Percentiles rank a stretch among this genome's conserved stretches.
phyloP scores from a whole-genome alignment of 2,888 invertebrate genomes.

The Acrobasis consociella region DNA sequence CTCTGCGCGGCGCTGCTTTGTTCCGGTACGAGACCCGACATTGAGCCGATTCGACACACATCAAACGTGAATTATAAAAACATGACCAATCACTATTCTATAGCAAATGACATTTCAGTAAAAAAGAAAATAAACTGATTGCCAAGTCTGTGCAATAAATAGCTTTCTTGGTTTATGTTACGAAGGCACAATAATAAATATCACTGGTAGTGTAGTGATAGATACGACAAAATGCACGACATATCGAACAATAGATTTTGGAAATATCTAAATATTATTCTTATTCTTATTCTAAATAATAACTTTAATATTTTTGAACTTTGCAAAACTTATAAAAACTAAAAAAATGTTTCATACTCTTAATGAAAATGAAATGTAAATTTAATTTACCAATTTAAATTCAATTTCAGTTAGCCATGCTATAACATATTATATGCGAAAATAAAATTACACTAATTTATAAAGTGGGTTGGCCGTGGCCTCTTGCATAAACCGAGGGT shows the following conservation, averaged over 20 bases:
- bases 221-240: no score
- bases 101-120: constrained; percentile 43
- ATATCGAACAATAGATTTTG: no score
- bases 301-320: no score
- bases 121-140: constrained; percentile 36
- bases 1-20: constrained; percentile 49
- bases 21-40: constrained; percentile 53
- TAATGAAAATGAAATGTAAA: background rate
- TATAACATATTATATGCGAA: background rate
- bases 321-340: background rate
- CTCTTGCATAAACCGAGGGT: constrained; percentile 28
- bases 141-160: background rate
- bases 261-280: background rate
- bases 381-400: background rate
- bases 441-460: constrained; percentile 22
- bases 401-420: background rate
- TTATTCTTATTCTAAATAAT: no score
- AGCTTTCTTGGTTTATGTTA: background rate
- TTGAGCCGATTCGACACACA: constrained; percentile 57
- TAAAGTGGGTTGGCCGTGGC: constrained; percentile 16
- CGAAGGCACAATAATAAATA: no score
- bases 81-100: constrained; percentile 50
- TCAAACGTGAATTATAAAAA: constrained; percentile 49
- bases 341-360: background rate
- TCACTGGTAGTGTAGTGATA: no score